These are phyloP conservation scores for Lycophotia porphyrea DNA, from an alignment of 2,888 invertebrate genomes.

Conservation along the genomic window DNA sequence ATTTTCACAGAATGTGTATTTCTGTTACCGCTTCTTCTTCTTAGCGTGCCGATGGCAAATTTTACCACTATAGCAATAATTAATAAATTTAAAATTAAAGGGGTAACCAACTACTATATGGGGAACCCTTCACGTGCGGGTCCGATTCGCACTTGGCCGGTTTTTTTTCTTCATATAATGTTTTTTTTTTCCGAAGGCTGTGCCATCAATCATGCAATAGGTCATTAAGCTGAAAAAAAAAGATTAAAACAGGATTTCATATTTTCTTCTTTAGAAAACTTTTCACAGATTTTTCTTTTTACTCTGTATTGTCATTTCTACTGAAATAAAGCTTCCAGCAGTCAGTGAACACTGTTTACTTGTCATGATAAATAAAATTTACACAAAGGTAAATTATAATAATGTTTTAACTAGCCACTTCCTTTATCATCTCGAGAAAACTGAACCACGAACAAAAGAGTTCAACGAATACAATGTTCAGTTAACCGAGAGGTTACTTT, in stretches of 20 bases:
- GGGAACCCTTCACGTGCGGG: too few relatives aligned
- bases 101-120: too few relatives aligned
- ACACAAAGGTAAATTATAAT: conserved; percentile 4
- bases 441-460: conserved; percentile 50
- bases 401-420: conserved; percentile 38
- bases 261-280: not conserved
- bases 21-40: too few relatives aligned
- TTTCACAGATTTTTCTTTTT: not conserved
- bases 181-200: too few relatives aligned
- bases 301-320: not conserved
- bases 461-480: conserved; percentile 36
- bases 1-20: too few relatives aligned
- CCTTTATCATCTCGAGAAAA: conserved; percentile 22
- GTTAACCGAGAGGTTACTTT: conserved; percentile 23
- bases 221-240: not conserved
- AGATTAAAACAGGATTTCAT: not conserved
- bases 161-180: not conserved
- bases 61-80: too few relatives aligned
- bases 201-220: not conserved
- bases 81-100: too few relatives aligned
- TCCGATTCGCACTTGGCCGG: too few relatives aligned
- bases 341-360: not conserved
- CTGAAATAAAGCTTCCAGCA: not conserved
- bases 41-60: too few relatives aligned
- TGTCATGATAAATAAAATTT: conserved; percentile 19